Percentiles rank a stretch among this genome's conserved stretches.
These are phyloP conservation scores for Chrysomela aeneicollis DNA, from an alignment of 2,888 invertebrate genomes.

Conservation along the genomic window DNA sequence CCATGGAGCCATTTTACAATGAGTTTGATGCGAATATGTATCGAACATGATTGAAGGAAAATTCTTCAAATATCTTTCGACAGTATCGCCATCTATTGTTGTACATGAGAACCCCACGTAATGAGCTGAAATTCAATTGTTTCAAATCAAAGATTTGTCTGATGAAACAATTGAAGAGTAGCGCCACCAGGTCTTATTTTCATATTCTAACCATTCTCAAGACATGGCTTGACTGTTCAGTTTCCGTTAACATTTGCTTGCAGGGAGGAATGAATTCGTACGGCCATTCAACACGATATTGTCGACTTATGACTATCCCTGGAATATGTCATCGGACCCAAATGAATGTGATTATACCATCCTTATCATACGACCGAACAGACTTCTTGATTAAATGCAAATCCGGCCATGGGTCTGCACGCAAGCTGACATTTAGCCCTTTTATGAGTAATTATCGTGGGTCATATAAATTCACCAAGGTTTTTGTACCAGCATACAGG, in stretches of 20 bases:
- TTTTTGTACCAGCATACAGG: slow-evolving; percentile 34
- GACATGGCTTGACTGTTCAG: no score
- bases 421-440: slow-evolving; percentile 46
- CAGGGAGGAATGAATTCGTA: not conserved
- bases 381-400: slow-evolving; percentile 47
- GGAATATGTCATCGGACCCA: slow-evolving; percentile 3
- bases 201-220: no score
- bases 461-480: slow-evolving; percentile 43
- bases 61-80: no score
- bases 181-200: no score
- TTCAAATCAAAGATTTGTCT: no score
- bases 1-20: no score
- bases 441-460: slow-evolving; percentile 46
- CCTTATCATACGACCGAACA: slow-evolving; percentile 40
- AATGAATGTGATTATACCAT: slow-evolving; percentile 7
- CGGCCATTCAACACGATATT: not conserved
- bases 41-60: no score
- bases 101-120: no score
- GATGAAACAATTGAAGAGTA: no score
- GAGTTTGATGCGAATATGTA: no score
- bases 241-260: not conserved
- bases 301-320: not conserved
- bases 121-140: no score
- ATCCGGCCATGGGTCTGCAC: slow-evolving; percentile 45
- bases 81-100: no score